Percentiles rank a stretch among this genome's conserved stretches.
phyloP scores from a whole-genome alignment of 2,888 invertebrate genomes.

The Hydrotaea cyrtoneurina region DNA sequence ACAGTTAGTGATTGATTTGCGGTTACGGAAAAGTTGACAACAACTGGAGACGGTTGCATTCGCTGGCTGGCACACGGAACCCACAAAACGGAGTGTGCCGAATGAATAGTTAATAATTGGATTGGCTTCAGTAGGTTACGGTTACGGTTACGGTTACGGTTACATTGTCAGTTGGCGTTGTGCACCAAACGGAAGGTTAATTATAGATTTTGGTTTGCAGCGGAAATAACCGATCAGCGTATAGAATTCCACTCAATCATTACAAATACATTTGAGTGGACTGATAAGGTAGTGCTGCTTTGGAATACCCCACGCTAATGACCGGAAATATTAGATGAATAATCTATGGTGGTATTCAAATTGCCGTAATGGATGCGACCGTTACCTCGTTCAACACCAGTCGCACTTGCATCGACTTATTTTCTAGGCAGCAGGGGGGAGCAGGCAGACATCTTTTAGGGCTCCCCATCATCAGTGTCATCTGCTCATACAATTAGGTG shows the following conservation, averaged over 20 bases:
- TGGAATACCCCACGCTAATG: not conserved
- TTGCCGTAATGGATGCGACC: no score
- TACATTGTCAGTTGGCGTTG: not conserved
- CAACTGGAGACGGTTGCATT: not conserved
- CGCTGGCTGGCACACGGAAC: not conserved
- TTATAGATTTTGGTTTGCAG: constrained; percentile 13
- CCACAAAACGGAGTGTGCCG: not conserved
- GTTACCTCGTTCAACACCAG: no score
- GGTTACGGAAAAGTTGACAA: constrained; percentile 34
- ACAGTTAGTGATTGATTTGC: constrained; percentile 55
- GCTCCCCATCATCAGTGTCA: no score
- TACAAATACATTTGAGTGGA: not conserved
- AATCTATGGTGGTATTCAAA: constrained; percentile 1
- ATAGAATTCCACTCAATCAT: not conserved
- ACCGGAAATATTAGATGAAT: not conserved
- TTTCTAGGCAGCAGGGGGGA: no score
- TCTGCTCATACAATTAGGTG: no score
- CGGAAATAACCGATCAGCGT: constrained; percentile 21
- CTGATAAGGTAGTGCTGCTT: not conserved
- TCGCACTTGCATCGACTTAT: no score
- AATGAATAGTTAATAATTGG: constrained; percentile 20
- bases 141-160: no score
- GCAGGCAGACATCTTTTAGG: no score
- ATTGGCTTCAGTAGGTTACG: not conserved
- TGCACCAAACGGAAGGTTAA: not conserved